Percentiles rank a stretch among this genome's conserved stretches.
Evolutionary conservation across 2,888 invertebrate genomes (phyloP).

Genomic region (Drosophila tripunctata): DNA sequence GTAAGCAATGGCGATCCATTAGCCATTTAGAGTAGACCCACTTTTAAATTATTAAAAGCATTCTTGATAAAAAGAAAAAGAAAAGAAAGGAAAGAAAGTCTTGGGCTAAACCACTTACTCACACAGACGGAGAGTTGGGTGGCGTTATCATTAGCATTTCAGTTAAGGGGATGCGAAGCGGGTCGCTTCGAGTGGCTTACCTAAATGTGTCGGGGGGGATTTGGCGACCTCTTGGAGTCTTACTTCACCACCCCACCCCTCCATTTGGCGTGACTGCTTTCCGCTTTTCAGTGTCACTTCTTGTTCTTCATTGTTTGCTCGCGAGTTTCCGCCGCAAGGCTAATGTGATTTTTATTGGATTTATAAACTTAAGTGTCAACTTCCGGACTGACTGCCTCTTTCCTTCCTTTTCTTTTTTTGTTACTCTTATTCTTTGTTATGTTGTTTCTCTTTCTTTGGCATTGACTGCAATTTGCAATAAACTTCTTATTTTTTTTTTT

Average conservation of each 20-base stretch:
- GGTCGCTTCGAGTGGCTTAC: constrained; percentile 53
- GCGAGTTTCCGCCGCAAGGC: constrained; percentile 64
- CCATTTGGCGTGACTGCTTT: neutral
- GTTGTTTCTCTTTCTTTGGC: constrained; percentile 5
- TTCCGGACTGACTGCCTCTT: constrained; percentile 53
- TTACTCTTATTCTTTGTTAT: neutral
- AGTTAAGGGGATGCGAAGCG: neutral
- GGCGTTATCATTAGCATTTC: constrained; percentile 66
- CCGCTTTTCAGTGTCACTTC: constrained; percentile 50
- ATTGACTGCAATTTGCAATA: constrained; percentile 47
- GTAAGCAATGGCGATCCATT: constrained; percentile 38
- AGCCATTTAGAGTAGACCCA: constrained; percentile 36
- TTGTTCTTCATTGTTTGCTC: constrained; percentile 58
- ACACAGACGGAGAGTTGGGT: constrained; percentile 2
- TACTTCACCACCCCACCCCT: neutral
- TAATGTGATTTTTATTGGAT: constrained; percentile 80
- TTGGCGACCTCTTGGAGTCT: constrained; percentile 18
- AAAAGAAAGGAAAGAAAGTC: too few species aligned
- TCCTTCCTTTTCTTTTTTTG: constrained; percentile 7
- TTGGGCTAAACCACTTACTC: constrained; percentile 26
- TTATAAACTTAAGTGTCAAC: constrained; percentile 75
- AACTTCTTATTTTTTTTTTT: neutral
- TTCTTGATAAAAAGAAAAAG: constrained; percentile 13
- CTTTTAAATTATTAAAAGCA: constrained; percentile 54
- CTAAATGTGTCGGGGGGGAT: constrained; percentile 62